A percentile compares a stretch with the other conserved stretches of the same genome.
Conservation (phyloP, 2,113 vertebrate genomes). For the Sinocyclocheilus maitianheensis region DNA sequence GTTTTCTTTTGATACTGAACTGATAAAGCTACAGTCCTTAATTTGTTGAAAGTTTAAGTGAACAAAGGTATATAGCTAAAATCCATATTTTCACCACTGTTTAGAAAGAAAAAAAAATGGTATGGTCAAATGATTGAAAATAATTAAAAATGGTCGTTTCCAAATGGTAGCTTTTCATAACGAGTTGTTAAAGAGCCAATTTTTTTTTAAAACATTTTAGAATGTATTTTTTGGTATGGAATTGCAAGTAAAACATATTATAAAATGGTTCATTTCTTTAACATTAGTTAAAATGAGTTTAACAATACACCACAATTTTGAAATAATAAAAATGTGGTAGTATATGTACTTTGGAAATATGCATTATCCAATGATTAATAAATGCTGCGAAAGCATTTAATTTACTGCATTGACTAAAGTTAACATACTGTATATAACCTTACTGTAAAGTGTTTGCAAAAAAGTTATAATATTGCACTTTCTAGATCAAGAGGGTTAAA, state of each 20-base stretch:
- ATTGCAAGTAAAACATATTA: neutral
- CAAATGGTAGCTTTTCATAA: neutral
- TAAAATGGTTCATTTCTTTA: neutral
- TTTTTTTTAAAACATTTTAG: no score
- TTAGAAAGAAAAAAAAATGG: neutral
- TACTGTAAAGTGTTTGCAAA: neutral
- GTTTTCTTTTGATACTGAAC: neutral
- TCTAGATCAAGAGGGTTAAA: neutral
- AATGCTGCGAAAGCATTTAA: neutral
- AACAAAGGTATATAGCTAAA: neutral
- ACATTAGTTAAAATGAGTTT: neutral
- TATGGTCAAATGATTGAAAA: neutral
- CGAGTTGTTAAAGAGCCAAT: no score
- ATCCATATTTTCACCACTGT: neutral
- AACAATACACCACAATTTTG: neutral
- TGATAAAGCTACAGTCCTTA: neutral
- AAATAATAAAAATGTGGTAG: neutral
- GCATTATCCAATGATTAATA: neutral
- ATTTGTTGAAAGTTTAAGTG: neutral
- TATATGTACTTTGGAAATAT: neutral
- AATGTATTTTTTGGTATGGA: neutral
- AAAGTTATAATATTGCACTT: neutral
- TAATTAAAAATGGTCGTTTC: neutral
- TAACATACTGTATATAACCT: neutral
- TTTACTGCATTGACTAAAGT: neutral